Percentiles rank a stretch among this genome's conserved stretches.
phyloP scores from a whole-genome alignment of 2,797 vertebrate species.

The Atherinosoma microstoma region DNA sequence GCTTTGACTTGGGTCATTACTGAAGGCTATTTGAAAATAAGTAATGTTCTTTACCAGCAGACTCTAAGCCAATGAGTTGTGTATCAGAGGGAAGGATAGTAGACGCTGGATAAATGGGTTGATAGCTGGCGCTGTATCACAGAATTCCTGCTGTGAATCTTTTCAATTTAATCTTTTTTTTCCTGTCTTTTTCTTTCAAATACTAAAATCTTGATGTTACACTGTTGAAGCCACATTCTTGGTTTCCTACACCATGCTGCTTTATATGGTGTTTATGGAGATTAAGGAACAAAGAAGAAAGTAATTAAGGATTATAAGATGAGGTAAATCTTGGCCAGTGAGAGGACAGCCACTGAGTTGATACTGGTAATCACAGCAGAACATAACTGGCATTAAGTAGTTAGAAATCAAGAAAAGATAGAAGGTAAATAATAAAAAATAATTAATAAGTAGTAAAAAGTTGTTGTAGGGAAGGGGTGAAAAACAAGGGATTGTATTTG shows the following conservation, averaged over 20 bases:
- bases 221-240: conserved; percentile 38
- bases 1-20: conserved; percentile 47
- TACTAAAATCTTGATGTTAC: conserved; percentile 44
- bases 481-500: not conserved
- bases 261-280: conserved; percentile 51
- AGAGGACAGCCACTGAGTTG: conserved; percentile 44
- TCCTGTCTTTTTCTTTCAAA: not conserved
- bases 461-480: not conserved
- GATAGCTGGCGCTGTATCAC: conserved; percentile 33
- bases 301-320: conserved; percentile 60
- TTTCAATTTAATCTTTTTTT: conserved; percentile 21
- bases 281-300: conserved; percentile 58
- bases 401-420: conserved; percentile 14
- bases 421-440: conserved; percentile 16
- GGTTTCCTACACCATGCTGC: conserved; percentile 30
- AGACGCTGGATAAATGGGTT: conserved; percentile 38
- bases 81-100: conserved; percentile 22
- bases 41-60: conserved; percentile 52
- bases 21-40: conserved; percentile 64
- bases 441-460: not conserved
- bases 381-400: conserved; percentile 34
- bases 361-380: conserved; percentile 54
- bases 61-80: conserved; percentile 33
- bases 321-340: conserved; percentile 58
- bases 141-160: conserved; percentile 41